Conservation (phyloP, 2,888 invertebrate species). For the Phasia obesa region DNA sequence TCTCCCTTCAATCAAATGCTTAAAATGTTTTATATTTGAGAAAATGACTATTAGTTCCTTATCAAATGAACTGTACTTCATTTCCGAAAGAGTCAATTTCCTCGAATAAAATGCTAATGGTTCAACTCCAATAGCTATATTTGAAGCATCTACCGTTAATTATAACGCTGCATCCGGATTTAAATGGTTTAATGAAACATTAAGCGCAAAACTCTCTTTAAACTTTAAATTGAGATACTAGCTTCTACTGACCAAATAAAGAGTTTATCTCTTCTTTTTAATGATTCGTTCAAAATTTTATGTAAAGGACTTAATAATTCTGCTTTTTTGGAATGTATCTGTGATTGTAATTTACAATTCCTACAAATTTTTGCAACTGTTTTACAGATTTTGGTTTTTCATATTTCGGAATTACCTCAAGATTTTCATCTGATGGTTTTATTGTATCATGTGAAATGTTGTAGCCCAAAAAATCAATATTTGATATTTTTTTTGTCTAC, state of each 20-base stretch:
- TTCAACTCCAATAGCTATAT: background rate
- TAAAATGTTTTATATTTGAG: conserved; percentile 16
- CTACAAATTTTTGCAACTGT: conserved; percentile 1
- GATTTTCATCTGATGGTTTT: background rate
- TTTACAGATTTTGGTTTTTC: background rate
- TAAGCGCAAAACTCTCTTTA: background rate
- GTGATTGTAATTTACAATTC: conserved; percentile 3
- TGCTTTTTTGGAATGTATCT: background rate
- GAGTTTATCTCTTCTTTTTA: background rate
- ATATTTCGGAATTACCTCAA: background rate
- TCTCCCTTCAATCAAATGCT: conserved; percentile 4
- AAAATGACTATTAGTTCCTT: background rate
- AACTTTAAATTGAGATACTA: background rate
- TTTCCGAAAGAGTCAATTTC: background rate
- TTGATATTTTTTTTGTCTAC: too few species aligned
- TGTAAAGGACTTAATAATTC: background rate
- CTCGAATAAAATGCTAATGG: conserved; percentile 7
- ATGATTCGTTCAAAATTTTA: background rate
- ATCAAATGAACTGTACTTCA: conserved; percentile 16
- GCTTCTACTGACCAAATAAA: background rate
- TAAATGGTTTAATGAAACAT: conserved; percentile 1
- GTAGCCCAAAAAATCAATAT: too few species aligned
- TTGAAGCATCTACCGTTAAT: conserved; percentile 22
- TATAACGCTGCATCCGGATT: conserved; percentile 3
- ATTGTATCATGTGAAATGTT: background rate